These are phyloP conservation scores for Sinonovacula constricta DNA, from an alignment of 1,140 invertebrate species.

Conservation along the genomic window DNA sequence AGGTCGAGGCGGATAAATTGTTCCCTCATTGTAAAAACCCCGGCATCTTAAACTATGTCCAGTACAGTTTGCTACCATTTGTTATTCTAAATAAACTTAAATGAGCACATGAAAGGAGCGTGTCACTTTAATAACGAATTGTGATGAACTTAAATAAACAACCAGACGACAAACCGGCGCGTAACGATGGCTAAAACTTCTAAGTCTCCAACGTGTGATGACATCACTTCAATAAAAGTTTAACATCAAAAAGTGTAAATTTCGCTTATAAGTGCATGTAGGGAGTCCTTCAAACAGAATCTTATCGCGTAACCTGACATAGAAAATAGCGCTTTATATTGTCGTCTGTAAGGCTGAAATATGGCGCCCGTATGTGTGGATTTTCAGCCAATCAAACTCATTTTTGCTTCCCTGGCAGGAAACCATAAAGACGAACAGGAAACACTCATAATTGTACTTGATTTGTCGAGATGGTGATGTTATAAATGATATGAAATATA, in stretches of 20 bases:
- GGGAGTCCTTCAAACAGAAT: conserved; percentile 1
- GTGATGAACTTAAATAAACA: conserved; percentile 47
- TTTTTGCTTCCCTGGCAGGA: too few relatives aligned
- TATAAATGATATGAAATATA: too few relatives aligned
- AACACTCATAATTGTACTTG: too few relatives aligned
- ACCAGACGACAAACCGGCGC: conserved; percentile 39
- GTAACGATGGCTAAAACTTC: conserved; percentile 37
- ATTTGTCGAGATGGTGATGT: too few relatives aligned
- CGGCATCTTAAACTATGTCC: too few relatives aligned
- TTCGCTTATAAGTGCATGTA: conserved; percentile 26
- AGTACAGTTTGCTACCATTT: conserved; percentile 34
- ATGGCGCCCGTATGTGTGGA: too few relatives aligned
- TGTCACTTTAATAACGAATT: conserved; percentile 45
- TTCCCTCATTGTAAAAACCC: too few relatives aligned
- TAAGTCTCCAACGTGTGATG: conserved; percentile 28
- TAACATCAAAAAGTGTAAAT: conserved; percentile 47
- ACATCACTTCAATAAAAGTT: conserved; percentile 16
- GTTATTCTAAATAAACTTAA: conserved; percentile 48
- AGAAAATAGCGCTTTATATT: too few relatives aligned
- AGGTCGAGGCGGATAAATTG: too few relatives aligned
- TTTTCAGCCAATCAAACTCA: too few relatives aligned
- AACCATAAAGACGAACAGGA: too few relatives aligned
- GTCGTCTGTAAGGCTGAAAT: too few relatives aligned
- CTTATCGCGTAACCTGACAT: background rate
- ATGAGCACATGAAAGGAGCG: conserved; percentile 41